phyloP scores from a whole-genome alignment of 2,113 vertebrate species.

The Otus sunia region DNA sequence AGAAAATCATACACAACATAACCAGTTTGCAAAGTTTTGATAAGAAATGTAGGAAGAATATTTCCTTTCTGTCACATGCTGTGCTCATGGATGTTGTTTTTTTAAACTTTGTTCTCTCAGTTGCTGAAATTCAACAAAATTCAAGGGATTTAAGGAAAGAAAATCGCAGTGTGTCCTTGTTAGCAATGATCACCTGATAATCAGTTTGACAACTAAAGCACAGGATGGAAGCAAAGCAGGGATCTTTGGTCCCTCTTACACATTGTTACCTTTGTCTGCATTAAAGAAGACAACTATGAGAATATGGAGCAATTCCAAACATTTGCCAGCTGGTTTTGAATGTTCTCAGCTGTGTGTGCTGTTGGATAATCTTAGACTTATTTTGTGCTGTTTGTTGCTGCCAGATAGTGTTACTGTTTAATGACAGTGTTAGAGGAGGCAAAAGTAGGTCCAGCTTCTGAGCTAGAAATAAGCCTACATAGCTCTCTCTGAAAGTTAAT shows the following conservation, averaged over 20 bases:
- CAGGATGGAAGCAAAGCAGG: background rate
- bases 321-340: slow-evolving; percentile 64
- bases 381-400: slow-evolving; percentile 51
- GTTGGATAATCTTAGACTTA: slow-evolving; percentile 58
- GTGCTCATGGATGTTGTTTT: background rate
- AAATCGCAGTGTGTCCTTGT: background rate
- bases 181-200: background rate
- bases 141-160: background rate
- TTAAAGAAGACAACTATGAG: slow-evolving; percentile 23
- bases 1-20: background rate
- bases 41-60: background rate
- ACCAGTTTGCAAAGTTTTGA: background rate
- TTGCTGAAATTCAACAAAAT: background rate
- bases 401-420: slow-evolving; percentile 68
- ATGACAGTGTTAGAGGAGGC: slow-evolving; percentile 35
- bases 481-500: slow-evolving; percentile 13
- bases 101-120: background rate
- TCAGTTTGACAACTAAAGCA: background rate
- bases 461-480: slow-evolving; percentile 23
- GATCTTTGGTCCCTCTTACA: background rate
- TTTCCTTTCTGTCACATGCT: background rate
- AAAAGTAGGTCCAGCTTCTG: slow-evolving; percentile 53
- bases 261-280: slow-evolving; percentile 13
- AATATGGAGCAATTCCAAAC: slow-evolving; percentile 52
- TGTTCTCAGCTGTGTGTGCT: slow-evolving; percentile 63